phyloP scores from a whole-genome alignment of 2,888 invertebrate genomes.

The Watsonalla cultraria region DNA sequence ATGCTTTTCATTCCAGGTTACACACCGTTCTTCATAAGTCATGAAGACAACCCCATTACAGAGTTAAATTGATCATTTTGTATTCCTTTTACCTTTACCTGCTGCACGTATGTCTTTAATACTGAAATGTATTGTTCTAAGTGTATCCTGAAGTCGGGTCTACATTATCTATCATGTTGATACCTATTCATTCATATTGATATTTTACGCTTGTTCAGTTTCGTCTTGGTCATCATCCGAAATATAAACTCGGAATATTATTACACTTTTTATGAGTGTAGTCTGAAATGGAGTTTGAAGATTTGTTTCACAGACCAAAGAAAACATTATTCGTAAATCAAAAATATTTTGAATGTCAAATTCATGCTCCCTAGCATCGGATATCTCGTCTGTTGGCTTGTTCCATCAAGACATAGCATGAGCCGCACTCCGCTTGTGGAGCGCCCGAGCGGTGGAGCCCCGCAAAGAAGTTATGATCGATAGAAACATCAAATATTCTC shows the following conservation, averaged over 20 bases:
- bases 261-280: too few species aligned
- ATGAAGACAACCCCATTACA: constrained; percentile 56
- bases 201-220: too few species aligned
- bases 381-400: background rate
- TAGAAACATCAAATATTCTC: constrained; percentile 74
- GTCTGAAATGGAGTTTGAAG: too few species aligned
- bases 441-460: constrained; percentile 18
- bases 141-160: too few species aligned
- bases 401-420: background rate
- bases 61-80: constrained; percentile 55
- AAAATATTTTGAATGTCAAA: background rate
- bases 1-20: constrained; percentile 54
- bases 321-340: background rate
- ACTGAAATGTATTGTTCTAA: constrained; percentile 15
- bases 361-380: background rate
- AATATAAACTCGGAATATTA: too few species aligned
- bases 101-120: constrained; percentile 40
- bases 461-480: constrained; percentile 74
- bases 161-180: too few species aligned
- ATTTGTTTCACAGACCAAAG: background rate
- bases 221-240: too few species aligned
- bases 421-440: constrained; percentile 16
- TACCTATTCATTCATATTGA: too few species aligned
- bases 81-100: constrained; percentile 47
- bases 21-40: constrained; percentile 57